These are phyloP conservation scores for Peromyscus melanophrys DNA, from an alignment of 2,797 vertebrate species.

Conservation along the genomic window DNA sequence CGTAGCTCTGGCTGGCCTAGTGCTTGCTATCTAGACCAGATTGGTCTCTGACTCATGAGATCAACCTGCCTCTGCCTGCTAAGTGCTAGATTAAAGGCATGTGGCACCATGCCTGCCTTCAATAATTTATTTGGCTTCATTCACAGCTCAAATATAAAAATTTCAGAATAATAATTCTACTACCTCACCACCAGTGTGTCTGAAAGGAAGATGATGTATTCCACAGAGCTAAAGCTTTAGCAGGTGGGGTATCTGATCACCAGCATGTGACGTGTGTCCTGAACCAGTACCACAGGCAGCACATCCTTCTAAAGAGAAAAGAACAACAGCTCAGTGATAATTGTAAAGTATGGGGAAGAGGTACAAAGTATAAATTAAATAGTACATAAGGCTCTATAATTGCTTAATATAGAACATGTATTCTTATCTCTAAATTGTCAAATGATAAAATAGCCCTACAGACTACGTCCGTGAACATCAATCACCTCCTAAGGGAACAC, in stretches of 20 bases:
- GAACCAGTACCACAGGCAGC: background rate
- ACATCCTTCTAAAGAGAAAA: background rate
- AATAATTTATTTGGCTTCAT: background rate
- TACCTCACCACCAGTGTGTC: background rate
- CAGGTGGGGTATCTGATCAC: background rate
- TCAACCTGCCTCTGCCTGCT: background rate
- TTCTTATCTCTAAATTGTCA: conserved; percentile 33
- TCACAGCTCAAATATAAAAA: background rate
- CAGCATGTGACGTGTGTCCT: background rate
- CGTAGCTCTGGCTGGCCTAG: background rate
- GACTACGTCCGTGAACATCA: conserved; percentile 41
- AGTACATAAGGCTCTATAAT: background rate
- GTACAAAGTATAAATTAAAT: conserved; percentile 12
- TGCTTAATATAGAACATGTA: conserved; percentile 19
- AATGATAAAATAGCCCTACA: conserved; percentile 39
- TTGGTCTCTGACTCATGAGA: background rate
- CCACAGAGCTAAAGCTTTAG: background rate
- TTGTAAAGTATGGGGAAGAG: conserved; percentile 1
- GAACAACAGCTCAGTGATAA: background rate
- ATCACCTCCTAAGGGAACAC: conserved; percentile 62
- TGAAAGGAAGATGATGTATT: background rate
- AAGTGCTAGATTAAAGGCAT: background rate
- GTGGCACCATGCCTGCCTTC: background rate
- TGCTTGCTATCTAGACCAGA: background rate
- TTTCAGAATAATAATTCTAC: background rate